A percentile compares a stretch with the other conserved stretches of the same genome.
Evolutionary conservation across 2,797 vertebrate genomes (phyloP).

Genomic region (Chrosomus eos): DNA sequence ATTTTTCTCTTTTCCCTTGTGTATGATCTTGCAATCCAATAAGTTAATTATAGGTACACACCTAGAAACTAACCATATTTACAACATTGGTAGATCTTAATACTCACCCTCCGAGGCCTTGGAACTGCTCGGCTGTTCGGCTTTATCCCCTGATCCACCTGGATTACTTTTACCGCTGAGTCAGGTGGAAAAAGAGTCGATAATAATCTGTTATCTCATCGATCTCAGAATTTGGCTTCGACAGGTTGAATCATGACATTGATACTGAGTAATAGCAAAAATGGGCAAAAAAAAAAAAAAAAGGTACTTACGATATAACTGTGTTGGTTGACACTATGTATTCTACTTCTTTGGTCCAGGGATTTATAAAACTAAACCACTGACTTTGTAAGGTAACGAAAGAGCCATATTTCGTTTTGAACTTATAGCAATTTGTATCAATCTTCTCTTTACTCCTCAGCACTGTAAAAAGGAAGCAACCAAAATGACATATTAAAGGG

Average conservation of each 20-base stretch:
- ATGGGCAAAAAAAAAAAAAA: not conserved
- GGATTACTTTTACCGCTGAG: constrained; percentile 67
- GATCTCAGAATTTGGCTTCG: not conserved
- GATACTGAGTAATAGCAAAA: not conserved
- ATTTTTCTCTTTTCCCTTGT: not conserved
- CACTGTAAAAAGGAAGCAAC: constrained; percentile 73
- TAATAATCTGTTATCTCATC: constrained; percentile 23
- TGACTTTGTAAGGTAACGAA: constrained; percentile 93
- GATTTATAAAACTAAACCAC: constrained; percentile 98
- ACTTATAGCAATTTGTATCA: constrained; percentile 92
- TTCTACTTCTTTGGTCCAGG: constrained; percentile 98
- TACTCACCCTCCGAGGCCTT: constrained; percentile 76
- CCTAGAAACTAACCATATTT: constrained; percentile 17
- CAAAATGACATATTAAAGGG: not conserved
- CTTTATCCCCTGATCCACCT: constrained; percentile 70
- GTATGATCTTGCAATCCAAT: not conserved
- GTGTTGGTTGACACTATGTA: constrained; percentile 96
- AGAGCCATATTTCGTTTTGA: constrained; percentile 91
- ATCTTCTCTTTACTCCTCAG: constrained; percentile 95
- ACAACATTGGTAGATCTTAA: not conserved
- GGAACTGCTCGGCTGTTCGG: constrained; percentile 69
- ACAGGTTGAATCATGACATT: not conserved
- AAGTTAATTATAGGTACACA: not conserved
- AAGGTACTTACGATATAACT: constrained; percentile 91
- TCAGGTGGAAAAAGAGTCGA: constrained; percentile 7